Base-by-base conservation (phyloP, 2,113 vertebrate species). In the Salvator merianae region DNA sequence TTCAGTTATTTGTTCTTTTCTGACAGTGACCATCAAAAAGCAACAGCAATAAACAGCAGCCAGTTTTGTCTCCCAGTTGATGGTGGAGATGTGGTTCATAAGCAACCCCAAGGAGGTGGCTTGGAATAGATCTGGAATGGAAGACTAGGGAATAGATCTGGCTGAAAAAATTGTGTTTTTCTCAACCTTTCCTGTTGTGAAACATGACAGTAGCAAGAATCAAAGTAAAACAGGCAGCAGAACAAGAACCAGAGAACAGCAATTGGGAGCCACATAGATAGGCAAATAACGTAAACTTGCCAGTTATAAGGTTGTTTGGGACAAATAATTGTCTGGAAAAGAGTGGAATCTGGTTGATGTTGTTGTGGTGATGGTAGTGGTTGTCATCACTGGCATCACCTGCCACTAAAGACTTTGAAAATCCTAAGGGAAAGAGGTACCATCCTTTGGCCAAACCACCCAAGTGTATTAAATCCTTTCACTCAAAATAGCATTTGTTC, bases 401-500 rank as follows among this genome's bases (percentile, higher is more conserved):
- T 24, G 3, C n/a, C 55, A 28, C 36, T 53, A 22, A 77, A 63
- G 30, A 71, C 70, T 78, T 26, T 28, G n/a, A 34, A 78, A 62
- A 22, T 5, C 28, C 34, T 18, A 28, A 32, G 63, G 30, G 20
- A 9, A 50, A 47, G 30, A 36, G 43, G 76, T 69, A 79, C 50
- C 70, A 47, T 83, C 71, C 76, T 71, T 71, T 79, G 59, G 40
- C 72, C 68, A 50, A 50, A 78, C 63, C 77, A 72, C 55, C 55
- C 38, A 73, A 82, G 50, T 59, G 40, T 36, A 79, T 34, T 13
- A 79, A 79, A 62, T 85, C 55, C 76, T 50, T 83, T 22, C 7
- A 79, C 88, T 83, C 86, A 77, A 88, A 91, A 74, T 36, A 93
- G 74, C 32, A 79, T 77, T 81, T 3, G 47, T 79, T 82, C 80